A percentile compares a stretch with the other conserved stretches of the same genome.
Evolutionary conservation across 2,113 vertebrate species (phyloP).

Genomic region (Baryphthengus martii): DNA sequence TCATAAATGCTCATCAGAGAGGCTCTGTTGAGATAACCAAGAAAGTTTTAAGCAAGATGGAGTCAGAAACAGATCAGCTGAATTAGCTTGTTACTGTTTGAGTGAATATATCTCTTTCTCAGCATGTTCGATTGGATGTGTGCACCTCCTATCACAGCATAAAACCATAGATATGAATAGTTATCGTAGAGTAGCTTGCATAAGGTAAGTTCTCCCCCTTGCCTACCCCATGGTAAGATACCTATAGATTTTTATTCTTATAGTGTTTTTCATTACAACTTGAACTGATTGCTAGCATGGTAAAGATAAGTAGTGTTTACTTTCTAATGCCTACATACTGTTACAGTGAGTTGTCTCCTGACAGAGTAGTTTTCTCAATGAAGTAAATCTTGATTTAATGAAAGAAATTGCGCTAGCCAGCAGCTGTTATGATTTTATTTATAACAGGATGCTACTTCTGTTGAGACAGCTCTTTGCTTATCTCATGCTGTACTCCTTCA

Average conservation of each 20-base stretch:
- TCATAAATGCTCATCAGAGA: neutral
- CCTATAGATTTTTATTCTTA: neutral
- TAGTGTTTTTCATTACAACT: neutral
- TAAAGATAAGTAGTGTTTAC: neutral
- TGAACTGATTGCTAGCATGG: neutral
- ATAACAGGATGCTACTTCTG: neutral
- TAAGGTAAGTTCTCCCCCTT: neutral
- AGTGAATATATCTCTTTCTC: neutral
- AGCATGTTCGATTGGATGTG: neutral
- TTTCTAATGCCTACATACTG: neutral
- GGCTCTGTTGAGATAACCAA: neutral
- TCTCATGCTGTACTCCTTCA: neutral
- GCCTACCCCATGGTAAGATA: neutral
- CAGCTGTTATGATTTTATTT: neutral
- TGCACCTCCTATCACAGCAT: neutral
- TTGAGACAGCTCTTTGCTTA: neutral
- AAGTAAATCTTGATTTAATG: slow-evolving; percentile 9
- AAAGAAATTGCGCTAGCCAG: neutral
- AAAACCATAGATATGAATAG: neutral
- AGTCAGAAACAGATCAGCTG: neutral
- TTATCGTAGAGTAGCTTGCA: neutral
- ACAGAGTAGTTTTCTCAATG: neutral
- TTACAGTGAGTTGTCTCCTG: neutral
- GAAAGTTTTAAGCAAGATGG: neutral
- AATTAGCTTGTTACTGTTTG: neutral